Base-by-base conservation (phyloP, 2,888 invertebrate species). In the Dryadula phaetusa region DNA sequence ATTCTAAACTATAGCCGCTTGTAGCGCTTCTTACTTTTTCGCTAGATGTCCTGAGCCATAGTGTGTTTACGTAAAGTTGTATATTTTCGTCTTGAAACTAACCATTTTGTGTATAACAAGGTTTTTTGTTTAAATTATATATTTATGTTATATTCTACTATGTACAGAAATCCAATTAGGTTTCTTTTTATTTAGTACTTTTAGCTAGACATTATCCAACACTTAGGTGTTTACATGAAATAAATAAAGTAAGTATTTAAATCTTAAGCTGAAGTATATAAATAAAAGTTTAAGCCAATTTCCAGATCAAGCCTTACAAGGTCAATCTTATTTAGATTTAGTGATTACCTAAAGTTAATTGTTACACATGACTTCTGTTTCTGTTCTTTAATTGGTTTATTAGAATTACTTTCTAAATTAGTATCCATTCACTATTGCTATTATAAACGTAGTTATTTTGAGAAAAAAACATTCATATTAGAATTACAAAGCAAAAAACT, bases 261-360 rank as follows among this genome's bases (percentile, higher is more conserved):
- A n/a, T n/a, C n/a, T n/a, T n/a, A n/a, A n/a, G n/a, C n/a, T n/a
- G 37, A 20, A 56, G 4, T 40, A 40, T 56, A 40, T 40, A 40
- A 56, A 56, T 40, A 5, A 25, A 14, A 56, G 22, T 20, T 42
- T 54, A 63, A 63, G 54, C 63, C 63, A 54, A 63, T 63, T 63
- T 63, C 18, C 22, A 37, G 12, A 54, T 63, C 10, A 63, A 63
- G 34, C 63, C 46, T 7, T 54, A 63, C 32, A 44, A 63, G 16
- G 44, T 54, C 12, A 44, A 44, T 42, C 22, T 46, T 46, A 56
- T 64, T 54, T 37, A 18, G 64, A 64, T 63, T 44, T 53, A 32
- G 8, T 22, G 28, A 49, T 49, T 49, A 49, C n/a, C 16, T 40
- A 40, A 25, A 56, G 7, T 5, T 12, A 56, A 25, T 56, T 10